Percentiles rank a stretch among this genome's conserved stretches.
These are phyloP conservation scores for Cnemophilus loriae DNA, from an alignment of 2,113 vertebrate genomes.

Conservation along the genomic window DNA sequence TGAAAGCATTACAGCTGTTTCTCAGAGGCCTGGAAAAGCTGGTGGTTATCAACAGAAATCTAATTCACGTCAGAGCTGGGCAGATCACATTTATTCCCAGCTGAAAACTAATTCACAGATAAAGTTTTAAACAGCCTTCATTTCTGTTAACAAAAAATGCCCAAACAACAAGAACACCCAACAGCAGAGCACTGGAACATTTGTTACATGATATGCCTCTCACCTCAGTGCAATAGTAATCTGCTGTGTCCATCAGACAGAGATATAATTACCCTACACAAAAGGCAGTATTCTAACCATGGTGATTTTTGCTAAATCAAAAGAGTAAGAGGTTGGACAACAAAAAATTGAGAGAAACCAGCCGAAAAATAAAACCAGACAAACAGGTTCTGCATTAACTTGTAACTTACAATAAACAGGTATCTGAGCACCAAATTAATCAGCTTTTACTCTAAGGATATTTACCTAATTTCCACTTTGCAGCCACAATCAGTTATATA, in stretches of 20 bases:
- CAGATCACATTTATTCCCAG: background rate
- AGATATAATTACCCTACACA: slow-evolving; percentile 25
- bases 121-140: background rate
- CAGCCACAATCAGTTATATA: background rate
- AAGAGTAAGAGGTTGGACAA: background rate
- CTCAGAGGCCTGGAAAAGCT: background rate
- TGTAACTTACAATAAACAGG: background rate
- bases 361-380: slow-evolving; percentile 22
- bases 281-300: background rate
- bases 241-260: background rate
- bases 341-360: background rate
- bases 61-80: background rate
- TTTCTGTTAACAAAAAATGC: background rate
- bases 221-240: background rate
- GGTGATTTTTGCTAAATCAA: background rate
- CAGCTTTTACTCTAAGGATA: background rate
- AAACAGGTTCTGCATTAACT: slow-evolving; percentile 28
- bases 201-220: background rate
- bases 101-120: background rate
- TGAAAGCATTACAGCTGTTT: background rate
- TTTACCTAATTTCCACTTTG: background rate
- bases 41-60: background rate
- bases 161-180: background rate
- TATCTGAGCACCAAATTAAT: background rate
- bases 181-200: slow-evolving; percentile 7